phyloP scores from a whole-genome alignment of 1,140 invertebrate genomes.

The Drosophila pruinosa region DNA sequence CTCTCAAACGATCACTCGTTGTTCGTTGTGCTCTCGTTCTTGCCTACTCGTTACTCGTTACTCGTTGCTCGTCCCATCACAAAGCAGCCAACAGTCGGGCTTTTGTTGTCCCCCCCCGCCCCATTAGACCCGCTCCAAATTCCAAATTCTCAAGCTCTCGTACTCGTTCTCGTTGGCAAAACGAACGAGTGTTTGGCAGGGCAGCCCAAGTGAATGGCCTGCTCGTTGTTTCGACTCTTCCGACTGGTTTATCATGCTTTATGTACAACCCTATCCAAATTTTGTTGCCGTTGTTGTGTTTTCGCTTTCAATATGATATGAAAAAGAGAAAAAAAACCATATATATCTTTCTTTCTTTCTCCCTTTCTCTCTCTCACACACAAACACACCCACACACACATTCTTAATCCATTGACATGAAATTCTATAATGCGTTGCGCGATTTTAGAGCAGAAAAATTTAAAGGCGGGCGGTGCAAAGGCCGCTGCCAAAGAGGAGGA shows the following conservation, averaged over 20 bases:
- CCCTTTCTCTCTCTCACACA: slow-evolving; percentile 4
- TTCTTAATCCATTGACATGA: slow-evolving; percentile 1
- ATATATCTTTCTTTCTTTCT: slow-evolving; percentile 7
- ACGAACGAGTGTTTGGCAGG: neutral
- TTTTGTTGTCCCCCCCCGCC: neutral
- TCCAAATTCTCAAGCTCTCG: neutral
- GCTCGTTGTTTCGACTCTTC: slow-evolving; percentile 4
- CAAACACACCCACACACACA: slow-evolving; percentile 9
- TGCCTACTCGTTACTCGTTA: slow-evolving; percentile 7
- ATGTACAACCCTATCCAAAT: neutral
- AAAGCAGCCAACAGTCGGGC: neutral
- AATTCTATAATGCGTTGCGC: slow-evolving; percentile 15
- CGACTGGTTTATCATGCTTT: slow-evolving; percentile 19
- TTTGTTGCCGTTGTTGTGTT: slow-evolving; percentile 14
- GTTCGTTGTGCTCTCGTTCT: slow-evolving; percentile 1
- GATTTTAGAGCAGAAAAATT: slow-evolving; percentile 62
- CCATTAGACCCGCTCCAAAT: neutral
- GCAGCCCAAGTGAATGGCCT: neutral
- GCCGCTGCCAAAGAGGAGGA: slow-evolving; percentile 56
- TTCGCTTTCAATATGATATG: neutral
- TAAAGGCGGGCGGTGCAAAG: slow-evolving; percentile 43
- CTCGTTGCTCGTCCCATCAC: neutral
- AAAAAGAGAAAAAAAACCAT: neutral
- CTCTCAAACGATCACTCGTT: neutral
- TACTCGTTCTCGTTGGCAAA: neutral